Base-by-base conservation (phyloP, 2,888 invertebrate genomes). In the Lomographa bimaculata region DNA sequence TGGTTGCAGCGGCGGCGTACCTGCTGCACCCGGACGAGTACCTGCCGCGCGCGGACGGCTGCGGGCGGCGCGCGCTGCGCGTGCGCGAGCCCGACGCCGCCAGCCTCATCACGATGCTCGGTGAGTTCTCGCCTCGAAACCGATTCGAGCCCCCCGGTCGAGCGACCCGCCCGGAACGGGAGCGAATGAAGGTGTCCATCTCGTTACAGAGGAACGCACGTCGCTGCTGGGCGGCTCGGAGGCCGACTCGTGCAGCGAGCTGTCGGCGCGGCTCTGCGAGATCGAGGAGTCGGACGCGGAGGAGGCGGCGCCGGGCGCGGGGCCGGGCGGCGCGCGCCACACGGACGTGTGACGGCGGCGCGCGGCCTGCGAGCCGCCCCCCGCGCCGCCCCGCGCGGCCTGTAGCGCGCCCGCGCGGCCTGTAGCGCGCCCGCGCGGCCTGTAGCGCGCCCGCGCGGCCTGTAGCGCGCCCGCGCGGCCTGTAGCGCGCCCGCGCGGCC, bases 251-350 rank as follows among this genome's bases (percentile, higher is more conserved):
- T 93, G 94, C 77, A 96, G 97, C 82, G 96, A 96, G 83, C 90
- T 96, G 58, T 97, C 97, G 33, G 94, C 95, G 33, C 94, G 94
- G 75, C 91, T 97, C 51, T 97, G 97, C 90, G 97, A 97, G 90
- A 96, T 98, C 68, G 97, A 97, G 82, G 96, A 96, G 81, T 95
- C 95, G 25, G 96, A 96, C 74, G 93, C 91, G 64, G 95, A 95
- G 79, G 64, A 71, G 72, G 14, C 14, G 14, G 14, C 19, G 37
- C 41, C 44, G 50, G 25, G 42, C 29, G 33, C n/a, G 44, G 36
- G 41, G 27, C 28, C 32, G 46, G 33, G 26, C 49, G 36, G 44
- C 47, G 53, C 71, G 61, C 67, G 74, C 0, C 78, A 73, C 70
- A 74, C 80, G 43, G 79, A 69, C 73, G 82, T 81, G 79, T 82